Base-by-base conservation (phyloP, 2,113 vertebrate genomes). In the Anolis carolinensis region DNA sequence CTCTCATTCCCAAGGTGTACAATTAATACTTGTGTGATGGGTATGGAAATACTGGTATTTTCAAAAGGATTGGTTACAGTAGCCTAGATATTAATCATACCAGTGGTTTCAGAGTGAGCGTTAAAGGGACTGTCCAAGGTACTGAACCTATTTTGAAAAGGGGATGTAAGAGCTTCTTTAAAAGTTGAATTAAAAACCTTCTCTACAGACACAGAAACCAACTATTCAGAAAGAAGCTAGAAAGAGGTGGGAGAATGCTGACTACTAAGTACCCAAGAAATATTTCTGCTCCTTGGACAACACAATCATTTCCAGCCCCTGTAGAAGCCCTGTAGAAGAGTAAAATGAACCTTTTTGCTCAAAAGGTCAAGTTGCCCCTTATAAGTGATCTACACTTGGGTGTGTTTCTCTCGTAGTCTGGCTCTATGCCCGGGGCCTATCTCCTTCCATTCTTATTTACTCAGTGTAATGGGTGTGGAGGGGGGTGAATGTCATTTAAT, bases 401-500 rank as follows among this genome's bases (percentile, higher is more conserved):
- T 68, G 65, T 68, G 65, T 67, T 25, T 23, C 7, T 68, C 16
- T 34, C 63, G 4, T 25, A 32, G n/a, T 21, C 9, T 79, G 44
- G 36, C 67, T 50, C 13, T 23, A n/a, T 70, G 34, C 36, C 55
- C 5, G 11, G 39, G 7, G 21, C 25, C 52, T 44, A 50, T 65
- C 13, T 52, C 68, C 30, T 62, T 67, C 21, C 81, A 72, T 62
- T 81, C 34, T n/a, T 25, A 18, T 23, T 0, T 0, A 1, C 67
- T 81, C 77, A 79, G 34, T 80, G 65, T 25, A 89, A 76, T 67
- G 81, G 74, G 36, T 80, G 34, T 79, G 59, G 90, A 73, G 27
- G 39, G 76, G 62, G 36, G 67, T 48, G 14, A 91, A 84, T n/a
- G 68, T 3, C 81, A 48, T 70, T 90, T 87, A 87, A 86, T 59